Percentiles rank a stretch among this genome's conserved stretches.
These are phyloP conservation scores for Sebastes paucispinis DNA, from an alignment of 2,797 vertebrate genomes.

Conservation along the genomic window DNA sequence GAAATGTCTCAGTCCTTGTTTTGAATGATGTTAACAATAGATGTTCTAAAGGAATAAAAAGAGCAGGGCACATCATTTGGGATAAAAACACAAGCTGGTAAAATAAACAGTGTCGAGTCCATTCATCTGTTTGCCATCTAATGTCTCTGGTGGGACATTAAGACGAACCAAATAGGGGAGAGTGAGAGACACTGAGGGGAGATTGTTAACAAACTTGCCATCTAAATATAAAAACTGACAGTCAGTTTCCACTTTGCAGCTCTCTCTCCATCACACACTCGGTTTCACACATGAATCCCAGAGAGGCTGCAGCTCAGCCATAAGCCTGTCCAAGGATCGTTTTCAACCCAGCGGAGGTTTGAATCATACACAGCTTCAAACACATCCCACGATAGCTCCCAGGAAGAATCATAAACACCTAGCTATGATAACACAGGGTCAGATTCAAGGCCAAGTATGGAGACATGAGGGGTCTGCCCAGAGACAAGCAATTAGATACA, in stretches of 20 bases:
- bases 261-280: conserved; percentile 57
- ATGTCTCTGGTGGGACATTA: conserved; percentile 36
- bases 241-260: conserved; percentile 56
- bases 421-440: conserved; percentile 45
- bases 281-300: conserved; percentile 63
- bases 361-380: conserved; percentile 42
- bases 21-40: conserved; percentile 2
- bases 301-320: conserved; percentile 40
- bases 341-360: conserved; percentile 56
- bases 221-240: conserved; percentile 72
- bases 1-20: background rate
- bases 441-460: conserved; percentile 50
- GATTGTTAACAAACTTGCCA: conserved; percentile 51
- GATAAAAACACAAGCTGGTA: conserved; percentile 21
- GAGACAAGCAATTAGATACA: conserved; percentile 25
- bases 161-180: conserved; percentile 20
- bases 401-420: conserved; percentile 46
- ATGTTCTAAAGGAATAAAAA: conserved; percentile 12
- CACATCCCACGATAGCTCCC: conserved; percentile 17
- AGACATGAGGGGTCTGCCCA: conserved; percentile 34
- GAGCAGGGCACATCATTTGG: background rate
- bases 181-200: conserved; percentile 40
- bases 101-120: conserved; percentile 19
- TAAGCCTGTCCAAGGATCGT: conserved; percentile 41
- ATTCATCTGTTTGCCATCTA: conserved; percentile 40